phyloP scores from a whole-genome alignment of 2,888 invertebrate species.

The Ferdinandea cuprea region DNA sequence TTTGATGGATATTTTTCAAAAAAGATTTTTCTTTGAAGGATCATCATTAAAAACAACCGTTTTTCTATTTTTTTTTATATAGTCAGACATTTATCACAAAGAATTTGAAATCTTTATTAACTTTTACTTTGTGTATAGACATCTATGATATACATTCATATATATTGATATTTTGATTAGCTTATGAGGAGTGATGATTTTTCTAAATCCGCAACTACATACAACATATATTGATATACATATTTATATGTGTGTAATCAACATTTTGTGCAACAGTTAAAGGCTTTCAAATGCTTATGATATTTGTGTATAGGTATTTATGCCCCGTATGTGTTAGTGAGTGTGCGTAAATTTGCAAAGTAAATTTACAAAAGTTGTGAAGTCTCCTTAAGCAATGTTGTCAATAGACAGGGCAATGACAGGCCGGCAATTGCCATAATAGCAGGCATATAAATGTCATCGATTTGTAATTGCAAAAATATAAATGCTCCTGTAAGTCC shows the following conservation, averaged over 20 bases:
- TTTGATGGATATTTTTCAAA: too few relatives aligned
- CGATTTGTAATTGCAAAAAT: constrained; percentile 64
- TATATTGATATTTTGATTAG: not conserved
- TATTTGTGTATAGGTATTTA: too few relatives aligned
- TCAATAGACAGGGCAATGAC: constrained; percentile 1
- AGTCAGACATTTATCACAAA: not conserved
- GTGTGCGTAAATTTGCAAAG: not conserved
- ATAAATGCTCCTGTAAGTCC: constrained; percentile 68
- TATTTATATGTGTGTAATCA: not conserved
- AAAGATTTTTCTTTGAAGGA: too few relatives aligned
- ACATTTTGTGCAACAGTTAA: constrained; percentile 1
- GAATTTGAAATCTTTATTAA: not conserved
- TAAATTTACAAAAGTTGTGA: constrained; percentile 19
- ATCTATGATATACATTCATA: constrained; percentile 1
- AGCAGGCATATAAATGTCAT: constrained; percentile 72
- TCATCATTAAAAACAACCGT: too few relatives aligned
- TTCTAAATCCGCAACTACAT: not conserved
- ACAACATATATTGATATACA: too few relatives aligned
- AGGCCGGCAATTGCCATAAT: constrained; percentile 60
- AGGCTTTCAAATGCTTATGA: constrained; percentile 3
- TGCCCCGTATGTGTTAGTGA: not conserved
- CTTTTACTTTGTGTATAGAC: not conserved
- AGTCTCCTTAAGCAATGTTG: constrained; percentile 16
- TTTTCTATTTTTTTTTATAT: not conserved
- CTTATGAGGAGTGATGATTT: not conserved